Evolutionary conservation across 2,797 vertebrate genomes (phyloP).

Genomic region (Oceanodroma leucorhoa): DNA sequence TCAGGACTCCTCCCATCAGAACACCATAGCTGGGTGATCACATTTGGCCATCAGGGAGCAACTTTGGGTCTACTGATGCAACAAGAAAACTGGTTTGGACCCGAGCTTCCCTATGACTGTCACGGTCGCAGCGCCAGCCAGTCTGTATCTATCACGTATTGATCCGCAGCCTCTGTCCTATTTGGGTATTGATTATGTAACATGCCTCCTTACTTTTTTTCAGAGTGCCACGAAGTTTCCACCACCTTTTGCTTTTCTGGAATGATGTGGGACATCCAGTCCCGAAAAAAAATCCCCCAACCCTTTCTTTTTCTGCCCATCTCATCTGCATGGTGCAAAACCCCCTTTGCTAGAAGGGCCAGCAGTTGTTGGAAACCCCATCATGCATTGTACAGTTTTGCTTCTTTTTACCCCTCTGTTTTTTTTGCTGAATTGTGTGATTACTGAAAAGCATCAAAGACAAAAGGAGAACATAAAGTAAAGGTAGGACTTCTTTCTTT

Average conservation of each 20-base stretch:
- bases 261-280: neutral
- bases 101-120: neutral
- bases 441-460: neutral
- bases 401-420: neutral
- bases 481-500: conserved; percentile 1
- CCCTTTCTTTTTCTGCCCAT: neutral
- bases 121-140: neutral
- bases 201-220: neutral
- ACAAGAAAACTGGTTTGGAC: neutral
- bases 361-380: neutral
- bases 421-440: neutral
- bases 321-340: neutral
- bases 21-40: neutral
- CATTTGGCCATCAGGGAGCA: neutral
- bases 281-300: accelerated
- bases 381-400: neutral
- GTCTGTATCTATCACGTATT: neutral
- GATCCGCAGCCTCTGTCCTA: neutral
- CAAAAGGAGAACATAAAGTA: neutral
- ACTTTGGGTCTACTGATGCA: neutral
- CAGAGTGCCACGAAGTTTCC: neutral
- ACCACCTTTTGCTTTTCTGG: neutral
- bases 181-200: neutral
- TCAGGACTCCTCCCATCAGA: neutral
- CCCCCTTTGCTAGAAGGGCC: neutral